Base-by-base conservation (phyloP, 2,113 vertebrate genomes). In the Ophiodon elongatus region DNA sequence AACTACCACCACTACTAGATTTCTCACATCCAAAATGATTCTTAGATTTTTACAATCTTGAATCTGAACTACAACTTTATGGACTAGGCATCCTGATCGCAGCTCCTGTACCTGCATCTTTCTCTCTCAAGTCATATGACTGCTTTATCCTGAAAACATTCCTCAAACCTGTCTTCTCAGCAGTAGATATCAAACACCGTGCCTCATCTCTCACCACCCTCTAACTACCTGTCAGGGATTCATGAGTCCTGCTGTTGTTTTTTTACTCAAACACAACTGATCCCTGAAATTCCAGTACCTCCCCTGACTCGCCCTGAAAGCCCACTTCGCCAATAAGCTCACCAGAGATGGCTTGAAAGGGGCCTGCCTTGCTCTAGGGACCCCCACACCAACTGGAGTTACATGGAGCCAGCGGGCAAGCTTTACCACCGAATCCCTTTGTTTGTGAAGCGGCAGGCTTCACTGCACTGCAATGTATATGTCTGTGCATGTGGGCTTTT, bases 341-440 rank as follows among this genome's bases (percentile, higher is more conserved):
- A 74, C 23, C 66, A 33, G 68, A 87, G 84, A 79, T 80, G 81
- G 83, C 71, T 85, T 80, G 69, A 85, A 83, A 85, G 69, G 23
- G 54, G 17, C 71, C 65, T 65, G 47, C 68, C 27, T 79, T 79
- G 39, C 85, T 85, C 64, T 52, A 31, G 64, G 70, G 81, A 68
- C 62, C 29, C 47, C 13, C 33, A 41, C 13, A 59, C 50, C 69
- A 82, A 79, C 57, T 85, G 72, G 43, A 72, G 73, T 37, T 79
- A 67, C 59, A 83, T 41, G 37, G 15, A 80, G 35, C 33, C 74
- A 87, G 86, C 35, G 13, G 76, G 81, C 43, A 69, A 67, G 73
- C 71, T 77, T 69, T 70, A 52, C 47, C 57, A 29, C 45, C 39
- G 35, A 3, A 62, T 68, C 39, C 14, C 62, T 76, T 85, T 88